Evolutionary conservation across 2,797 vertebrate genomes (phyloP), one percentile per base, ranked within the genome.

Genomic region (Acrocephalus scirpaceus): DNA sequence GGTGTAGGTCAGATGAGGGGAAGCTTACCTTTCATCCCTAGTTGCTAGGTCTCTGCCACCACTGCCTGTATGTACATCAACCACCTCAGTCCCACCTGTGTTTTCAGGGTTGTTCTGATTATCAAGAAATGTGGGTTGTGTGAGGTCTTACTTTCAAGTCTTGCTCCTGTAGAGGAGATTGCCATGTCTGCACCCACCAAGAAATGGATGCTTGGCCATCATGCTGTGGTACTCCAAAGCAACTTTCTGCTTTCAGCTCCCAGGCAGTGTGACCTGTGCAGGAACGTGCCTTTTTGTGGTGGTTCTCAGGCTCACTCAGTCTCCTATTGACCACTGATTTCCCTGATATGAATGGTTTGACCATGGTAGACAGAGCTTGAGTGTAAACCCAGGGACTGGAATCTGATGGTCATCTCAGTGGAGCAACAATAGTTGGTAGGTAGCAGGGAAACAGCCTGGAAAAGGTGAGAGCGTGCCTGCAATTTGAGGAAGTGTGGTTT

Each of bases 161-260:
- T 34, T 71, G 17, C 21, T 73, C 11, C 25, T 56, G 44, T 3
- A 1, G 69, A 64, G 26, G 36, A 83, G 57, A 42, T 42, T 17
- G 22, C 42, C 23, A 21, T 71, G 34, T 53, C 48, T 74, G 51
- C 29, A 47, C 34, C 32, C 34, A 21, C 53, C 50, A 25, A 27
- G 27, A 87, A 34, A 38, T 4, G 48, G 56, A n/a, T 38, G 13
- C 60, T 44, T 58, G 54, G 21, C 65, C 27, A 14, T 72, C 44
- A 7, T 0, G 0, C 38, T 7, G 0, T 13, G 27, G 54, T 62
- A 30, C 71, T 67, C 26, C 72, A 67, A 40, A 82, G 32, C 23
- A 73, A 1, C 29, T 16, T 75, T 23, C 14, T 47, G n/a, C 65
- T 74, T 76, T 71, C 56, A 32, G 51, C 44, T 95, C n/a, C 50